Base-by-base conservation (phyloP, 2,113 vertebrate species). In the Tricholaema leucomelas region DNA sequence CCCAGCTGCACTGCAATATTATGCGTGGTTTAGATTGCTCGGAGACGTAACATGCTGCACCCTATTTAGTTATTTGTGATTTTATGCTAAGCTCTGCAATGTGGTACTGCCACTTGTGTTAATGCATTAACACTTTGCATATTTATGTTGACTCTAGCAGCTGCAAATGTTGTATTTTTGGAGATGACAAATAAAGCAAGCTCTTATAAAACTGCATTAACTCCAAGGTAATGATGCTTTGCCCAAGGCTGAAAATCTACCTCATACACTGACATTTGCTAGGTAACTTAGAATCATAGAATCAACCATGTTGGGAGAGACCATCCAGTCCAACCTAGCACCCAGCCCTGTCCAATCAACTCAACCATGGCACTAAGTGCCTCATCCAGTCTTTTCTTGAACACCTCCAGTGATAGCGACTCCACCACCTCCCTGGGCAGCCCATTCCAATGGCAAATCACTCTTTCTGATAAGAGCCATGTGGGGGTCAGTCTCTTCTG, bases 1-100 rank as follows among this genome's bases (percentile, higher is more conserved):
- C 80, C 71, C 96, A 96, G 96, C 96, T 96, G 93, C 79, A 89
- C 76, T 85, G 31, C 76, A 92, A 86, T 86, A 66, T 94, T 97
- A 93, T 95, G 94, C 91, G 85, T 94, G 76, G 44, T n/a, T 91
- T 81, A 86, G 84, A 92, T 92, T 95, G 88, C 93, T 91, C 92
- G 81, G 61, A 91, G 91, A 90, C 95, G 33, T 69, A 94, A 85
- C 5, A 20, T 46, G 75, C 31, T 28, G 30, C 33, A 55, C 30
- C 46, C 11, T 59, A 77, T 88, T 95, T 87, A 95, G 87, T 88
- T 91, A 76, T 95, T 97, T 94, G 87, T 95, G 94, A 93, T 70
- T 92, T 84, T 92, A 40, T 90, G 89, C 91, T 94, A 95, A 95
- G 76, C 94, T 94, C 92, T 94, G 86, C 87, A 84, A 91, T 94